Evolutionary conservation across 2,888 invertebrate genomes (phyloP).

Genomic region (Agrilus mali): DNA sequence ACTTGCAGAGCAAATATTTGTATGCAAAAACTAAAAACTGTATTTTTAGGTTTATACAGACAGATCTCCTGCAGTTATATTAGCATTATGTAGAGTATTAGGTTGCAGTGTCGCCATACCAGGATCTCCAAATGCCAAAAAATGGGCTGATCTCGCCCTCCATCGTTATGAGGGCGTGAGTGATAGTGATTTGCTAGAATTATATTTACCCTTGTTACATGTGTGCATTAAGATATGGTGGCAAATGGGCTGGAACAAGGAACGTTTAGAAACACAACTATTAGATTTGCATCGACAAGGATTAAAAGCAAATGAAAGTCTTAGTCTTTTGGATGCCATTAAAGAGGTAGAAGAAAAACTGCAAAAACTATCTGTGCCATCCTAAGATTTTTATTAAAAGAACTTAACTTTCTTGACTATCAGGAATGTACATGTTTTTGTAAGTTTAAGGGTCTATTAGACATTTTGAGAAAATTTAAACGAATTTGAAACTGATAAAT

Average conservation of each 20-base stretch:
- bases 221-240: slow-evolving; percentile 55
- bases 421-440: no score
- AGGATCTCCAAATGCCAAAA: slow-evolving; percentile 45
- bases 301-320: slow-evolving; percentile 48
- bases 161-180: slow-evolving; percentile 58
- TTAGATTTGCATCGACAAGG: slow-evolving; percentile 49
- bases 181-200: slow-evolving; percentile 53
- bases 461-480: no score
- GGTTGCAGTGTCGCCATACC: slow-evolving; percentile 40
- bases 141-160: slow-evolving; percentile 58
- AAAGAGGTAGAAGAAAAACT: slow-evolving; percentile 37
- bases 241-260: slow-evolving; percentile 48
- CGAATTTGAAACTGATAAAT: no score
- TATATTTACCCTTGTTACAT: slow-evolving; percentile 56
- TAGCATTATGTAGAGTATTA: slow-evolving; percentile 56
- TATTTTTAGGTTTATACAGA: slow-evolving; percentile 44
- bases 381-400: slow-evolving; percentile 10
- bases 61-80: slow-evolving; percentile 51
- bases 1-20: background rate
- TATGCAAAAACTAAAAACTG: background rate
- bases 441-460: no score
- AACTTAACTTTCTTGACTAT: no score
- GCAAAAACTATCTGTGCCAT: background rate
- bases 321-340: slow-evolving; percentile 52
- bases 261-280: slow-evolving; percentile 46